These are phyloP conservation scores for Dichetophora obliterata DNA, from an alignment of 2,888 invertebrate genomes.

Conservation along the genomic window DNA sequence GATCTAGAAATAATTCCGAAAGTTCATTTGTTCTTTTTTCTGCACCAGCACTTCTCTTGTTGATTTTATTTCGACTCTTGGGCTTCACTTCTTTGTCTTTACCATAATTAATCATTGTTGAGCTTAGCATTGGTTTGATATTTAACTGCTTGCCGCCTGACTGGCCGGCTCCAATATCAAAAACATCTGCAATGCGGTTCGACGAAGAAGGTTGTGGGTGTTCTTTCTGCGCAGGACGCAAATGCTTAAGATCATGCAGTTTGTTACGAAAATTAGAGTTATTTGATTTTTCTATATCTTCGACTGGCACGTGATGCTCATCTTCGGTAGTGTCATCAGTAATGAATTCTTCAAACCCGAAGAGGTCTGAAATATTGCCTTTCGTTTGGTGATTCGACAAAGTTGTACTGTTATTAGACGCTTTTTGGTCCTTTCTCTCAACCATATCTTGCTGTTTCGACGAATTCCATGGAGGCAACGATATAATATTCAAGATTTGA, in stretches of 20 bases:
- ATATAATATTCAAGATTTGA: conserved; percentile 62
- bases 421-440: neutral
- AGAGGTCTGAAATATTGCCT: conserved; percentile 25
- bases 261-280: conserved; percentile 54
- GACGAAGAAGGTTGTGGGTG: conserved; percentile 42
- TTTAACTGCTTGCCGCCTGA: conserved; percentile 50
- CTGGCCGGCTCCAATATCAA: conserved; percentile 45
- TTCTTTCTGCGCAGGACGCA: conserved; percentile 54
- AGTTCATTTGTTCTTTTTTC: conserved; percentile 41
- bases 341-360: conserved; percentile 45
- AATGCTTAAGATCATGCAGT: conserved; percentile 53
- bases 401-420: neutral
- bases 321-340: conserved; percentile 16
- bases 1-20: conserved; percentile 58
- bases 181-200: conserved; percentile 45
- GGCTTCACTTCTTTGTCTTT: conserved; percentile 15
- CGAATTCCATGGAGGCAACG: conserved; percentile 58
- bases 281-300: conserved; percentile 23
- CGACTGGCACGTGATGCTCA: neutral
- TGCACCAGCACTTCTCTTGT: neutral
- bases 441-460: conserved; percentile 30
- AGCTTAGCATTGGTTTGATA: conserved; percentile 62
- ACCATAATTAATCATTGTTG: conserved; percentile 59
- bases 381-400: conserved; percentile 31
- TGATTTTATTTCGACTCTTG: conserved; percentile 15